phyloP scores from a whole-genome alignment of 2,888 invertebrate genomes.

The Idaea dimidiata region DNA sequence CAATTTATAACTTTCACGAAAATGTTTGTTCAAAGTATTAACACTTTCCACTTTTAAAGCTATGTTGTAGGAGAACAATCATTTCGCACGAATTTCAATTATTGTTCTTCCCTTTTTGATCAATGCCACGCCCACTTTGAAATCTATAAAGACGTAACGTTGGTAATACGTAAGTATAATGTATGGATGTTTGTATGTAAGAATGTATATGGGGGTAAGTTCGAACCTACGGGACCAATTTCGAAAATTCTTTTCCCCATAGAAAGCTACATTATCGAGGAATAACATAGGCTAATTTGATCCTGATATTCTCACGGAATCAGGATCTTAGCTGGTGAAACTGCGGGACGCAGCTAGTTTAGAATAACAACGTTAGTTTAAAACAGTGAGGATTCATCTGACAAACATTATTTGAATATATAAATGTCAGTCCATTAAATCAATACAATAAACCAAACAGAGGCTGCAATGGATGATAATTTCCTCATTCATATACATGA shows the following conservation, averaged over 20 bases:
- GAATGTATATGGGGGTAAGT: too few species aligned
- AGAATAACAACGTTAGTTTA: not conserved
- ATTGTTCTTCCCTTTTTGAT: not conserved
- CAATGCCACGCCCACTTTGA: not conserved
- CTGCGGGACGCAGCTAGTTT: too few species aligned
- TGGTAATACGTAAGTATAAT: too few species aligned
- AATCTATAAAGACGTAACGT: too few species aligned
- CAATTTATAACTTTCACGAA: not conserved
- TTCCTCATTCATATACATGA: constrained; percentile 33
- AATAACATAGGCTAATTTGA: too few species aligned
- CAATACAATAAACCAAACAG: constrained; percentile 2
- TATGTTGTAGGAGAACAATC: not conserved
- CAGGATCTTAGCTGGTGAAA: too few species aligned
- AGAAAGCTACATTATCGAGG: too few species aligned
- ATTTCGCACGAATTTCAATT: not conserved
- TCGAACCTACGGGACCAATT: too few species aligned
- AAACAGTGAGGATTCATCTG: not conserved
- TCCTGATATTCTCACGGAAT: too few species aligned
- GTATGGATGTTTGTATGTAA: too few species aligned
- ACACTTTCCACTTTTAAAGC: not conserved
- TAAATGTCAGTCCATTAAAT: not conserved
- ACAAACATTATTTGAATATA: not conserved
- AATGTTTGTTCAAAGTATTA: not conserved
- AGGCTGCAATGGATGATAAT: constrained; percentile 23
- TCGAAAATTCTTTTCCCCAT: too few species aligned